Percentiles rank a stretch among this genome's conserved stretches.
Conservation (phyloP, 2,113 vertebrate species). For the Sylvilagus bachmani region DNA sequence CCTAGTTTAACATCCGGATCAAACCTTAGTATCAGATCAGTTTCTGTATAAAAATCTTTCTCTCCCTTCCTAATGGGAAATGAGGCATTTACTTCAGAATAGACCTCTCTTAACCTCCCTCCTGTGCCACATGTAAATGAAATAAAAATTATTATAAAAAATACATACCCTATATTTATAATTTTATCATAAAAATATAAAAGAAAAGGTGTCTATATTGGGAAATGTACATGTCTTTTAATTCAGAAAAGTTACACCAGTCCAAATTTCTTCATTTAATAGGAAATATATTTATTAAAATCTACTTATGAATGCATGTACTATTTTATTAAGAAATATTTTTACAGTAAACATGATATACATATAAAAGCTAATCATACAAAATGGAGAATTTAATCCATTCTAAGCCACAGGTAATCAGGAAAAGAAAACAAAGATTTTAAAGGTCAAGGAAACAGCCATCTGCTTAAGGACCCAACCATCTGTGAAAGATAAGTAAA, state of each 20-base stretch:
- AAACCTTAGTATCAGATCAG: neutral
- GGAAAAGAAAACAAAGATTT: conserved; percentile 73
- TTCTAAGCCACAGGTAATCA: conserved; percentile 65
- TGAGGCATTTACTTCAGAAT: neutral
- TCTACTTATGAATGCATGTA: neutral
- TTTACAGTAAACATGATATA: neutral
- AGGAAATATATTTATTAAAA: neutral
- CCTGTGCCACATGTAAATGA: neutral
- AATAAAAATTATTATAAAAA: neutral
- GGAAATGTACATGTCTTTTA: neutral
- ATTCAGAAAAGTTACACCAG: neutral
- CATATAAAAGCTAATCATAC: conserved; percentile 24
- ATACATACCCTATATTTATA: too few species aligned
- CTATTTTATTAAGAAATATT: neutral
- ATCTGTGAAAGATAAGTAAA: conserved; percentile 67
- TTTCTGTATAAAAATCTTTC: neutral
- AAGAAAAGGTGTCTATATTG: neutral
- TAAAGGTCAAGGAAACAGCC: conserved; percentile 75
- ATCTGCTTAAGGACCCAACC: conserved; percentile 74
- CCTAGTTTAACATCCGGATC: neutral
- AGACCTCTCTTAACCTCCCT: neutral
- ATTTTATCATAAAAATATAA: neutral
- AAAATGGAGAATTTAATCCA: conserved; percentile 29
- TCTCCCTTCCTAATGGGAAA: neutral
- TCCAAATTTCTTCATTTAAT: neutral